A percentile compares a stretch with the other conserved stretches of the same genome.
Conservation (phyloP, 2,113 vertebrate species). For the Trachemys scripta region DNA sequence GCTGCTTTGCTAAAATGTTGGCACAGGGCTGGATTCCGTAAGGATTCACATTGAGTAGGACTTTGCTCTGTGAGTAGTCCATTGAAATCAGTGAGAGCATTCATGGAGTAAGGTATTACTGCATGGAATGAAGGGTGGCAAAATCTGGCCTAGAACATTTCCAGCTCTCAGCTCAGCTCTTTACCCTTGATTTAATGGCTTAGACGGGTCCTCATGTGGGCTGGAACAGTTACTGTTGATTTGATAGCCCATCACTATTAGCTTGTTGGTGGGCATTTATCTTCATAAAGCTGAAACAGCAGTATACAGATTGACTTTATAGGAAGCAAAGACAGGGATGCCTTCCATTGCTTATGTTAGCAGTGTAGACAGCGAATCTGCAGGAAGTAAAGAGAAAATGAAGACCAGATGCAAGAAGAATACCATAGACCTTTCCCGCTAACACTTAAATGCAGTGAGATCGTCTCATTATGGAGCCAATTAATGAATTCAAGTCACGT, state of each 20-base stretch:
- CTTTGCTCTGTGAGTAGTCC: background rate
- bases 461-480: background rate
- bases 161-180: background rate
- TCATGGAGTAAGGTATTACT: background rate
- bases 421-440: background rate
- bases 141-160: background rate
- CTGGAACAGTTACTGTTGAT: background rate
- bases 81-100: background rate
- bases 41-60: background rate
- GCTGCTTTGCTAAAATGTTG: background rate
- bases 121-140: background rate
- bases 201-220: rapidly evolving
- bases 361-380: conserved; percentile 15
- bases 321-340: background rate
- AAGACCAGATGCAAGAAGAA: conserved; percentile 54
- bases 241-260: background rate
- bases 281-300: background rate
- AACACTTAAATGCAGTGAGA: conserved; percentile 1
- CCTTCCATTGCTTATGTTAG: conserved; percentile 9
- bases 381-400: conserved; percentile 39
- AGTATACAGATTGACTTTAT: background rate
- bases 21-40: background rate
- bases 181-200: background rate
- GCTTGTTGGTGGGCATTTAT: background rate
- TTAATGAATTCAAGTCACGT: background rate